Percentiles rank a stretch among this genome's conserved stretches.
phyloP scores from a whole-genome alignment of 2,113 vertebrate genomes.

The Heterotilapia buettikoferi region DNA sequence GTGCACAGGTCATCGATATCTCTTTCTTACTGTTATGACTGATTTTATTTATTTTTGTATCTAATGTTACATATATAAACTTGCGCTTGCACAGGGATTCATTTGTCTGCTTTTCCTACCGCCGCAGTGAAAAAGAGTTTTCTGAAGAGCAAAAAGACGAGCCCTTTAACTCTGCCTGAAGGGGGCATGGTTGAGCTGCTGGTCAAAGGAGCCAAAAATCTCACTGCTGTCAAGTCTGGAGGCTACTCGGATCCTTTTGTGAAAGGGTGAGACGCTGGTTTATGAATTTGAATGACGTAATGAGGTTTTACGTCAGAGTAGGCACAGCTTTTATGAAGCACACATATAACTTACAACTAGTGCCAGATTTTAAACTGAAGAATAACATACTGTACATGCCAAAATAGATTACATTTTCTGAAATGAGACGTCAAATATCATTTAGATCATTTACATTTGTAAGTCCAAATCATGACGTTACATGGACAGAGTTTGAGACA shows the following conservation, averaged over 20 bases:
- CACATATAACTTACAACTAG: background rate
- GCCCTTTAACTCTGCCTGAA: slow-evolving; percentile 70
- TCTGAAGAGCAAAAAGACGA: slow-evolving; percentile 82
- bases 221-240: slow-evolving; percentile 91
- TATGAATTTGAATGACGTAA: background rate
- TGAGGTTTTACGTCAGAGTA: background rate
- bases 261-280: slow-evolving; percentile 80
- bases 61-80: background rate
- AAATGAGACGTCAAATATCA: background rate
- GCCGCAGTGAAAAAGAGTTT: slow-evolving; percentile 82
- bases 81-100: background rate
- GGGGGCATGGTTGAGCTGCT: slow-evolving; percentile 92
- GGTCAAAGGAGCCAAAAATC: slow-evolving; percentile 95
- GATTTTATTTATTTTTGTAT: background rate
- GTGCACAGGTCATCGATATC: background rate
- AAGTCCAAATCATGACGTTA: background rate
- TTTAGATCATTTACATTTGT: background rate
- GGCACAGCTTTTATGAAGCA: background rate
- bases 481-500: background rate
- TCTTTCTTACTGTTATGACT: background rate
- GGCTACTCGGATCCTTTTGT: slow-evolving; percentile 94
- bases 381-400: background rate
- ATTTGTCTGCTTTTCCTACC: background rate
- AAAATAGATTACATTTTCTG: background rate
- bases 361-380: background rate